Percentiles rank a stretch among this genome's conserved stretches.
These are phyloP conservation scores for Drymonia ruficornis DNA, from an alignment of 2,888 invertebrate species.

Conservation along the genomic window DNA sequence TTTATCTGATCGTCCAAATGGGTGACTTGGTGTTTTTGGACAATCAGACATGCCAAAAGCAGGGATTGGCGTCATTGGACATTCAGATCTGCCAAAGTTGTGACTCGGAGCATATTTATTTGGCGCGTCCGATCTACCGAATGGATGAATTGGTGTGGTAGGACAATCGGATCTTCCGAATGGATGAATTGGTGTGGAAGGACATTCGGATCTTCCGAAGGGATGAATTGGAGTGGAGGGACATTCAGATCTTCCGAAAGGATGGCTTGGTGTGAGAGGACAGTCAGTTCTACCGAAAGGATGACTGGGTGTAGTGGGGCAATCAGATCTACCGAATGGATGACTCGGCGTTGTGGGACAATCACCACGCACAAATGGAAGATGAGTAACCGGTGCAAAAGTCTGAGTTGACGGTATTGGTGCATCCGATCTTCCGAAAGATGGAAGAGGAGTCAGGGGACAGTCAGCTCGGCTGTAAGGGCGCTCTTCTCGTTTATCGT, in stretches of 20 bases:
- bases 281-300: constrained; percentile 57
- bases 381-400: constrained; percentile 51
- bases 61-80: constrained; percentile 27
- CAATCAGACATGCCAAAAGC: constrained; percentile 37
- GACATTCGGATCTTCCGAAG: constrained; percentile 56
- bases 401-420: constrained; percentile 46
- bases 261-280: constrained; percentile 48
- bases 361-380: constrained; percentile 56
- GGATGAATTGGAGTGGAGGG: constrained; percentile 54
- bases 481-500: constrained; percentile 43
- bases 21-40: constrained; percentile 23
- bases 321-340: constrained; percentile 53
- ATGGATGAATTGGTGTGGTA: constrained; percentile 56
- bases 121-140: constrained; percentile 51
- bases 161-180: constrained; percentile 58
- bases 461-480: constrained; percentile 40
- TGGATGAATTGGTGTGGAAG: constrained; percentile 48
- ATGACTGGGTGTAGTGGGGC: constrained; percentile 53
- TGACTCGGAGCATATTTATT: constrained; percentile 39
- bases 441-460: constrained; percentile 46
- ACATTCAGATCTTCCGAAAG: constrained; percentile 53
- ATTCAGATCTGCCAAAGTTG: constrained; percentile 39
- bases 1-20: constrained; percentile 35
- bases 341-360: constrained; percentile 49
- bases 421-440: constrained; percentile 46